These are phyloP conservation scores for Regulus satrapa DNA, from an alignment of 2,113 vertebrate species.

Conservation along the genomic window DNA sequence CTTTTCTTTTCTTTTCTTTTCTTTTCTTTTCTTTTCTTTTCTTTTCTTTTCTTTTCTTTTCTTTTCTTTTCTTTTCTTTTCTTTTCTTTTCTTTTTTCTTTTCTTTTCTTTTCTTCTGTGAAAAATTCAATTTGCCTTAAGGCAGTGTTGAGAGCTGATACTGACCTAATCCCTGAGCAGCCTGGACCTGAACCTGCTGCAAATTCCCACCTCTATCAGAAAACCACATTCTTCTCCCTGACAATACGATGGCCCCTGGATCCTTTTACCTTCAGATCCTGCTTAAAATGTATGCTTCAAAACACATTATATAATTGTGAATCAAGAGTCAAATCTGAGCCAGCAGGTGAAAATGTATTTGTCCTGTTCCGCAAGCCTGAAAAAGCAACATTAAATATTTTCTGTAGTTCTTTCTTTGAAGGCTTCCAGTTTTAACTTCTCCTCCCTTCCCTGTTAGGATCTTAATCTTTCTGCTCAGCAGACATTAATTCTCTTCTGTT, in stretches of 20 bases:
- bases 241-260: not conserved
- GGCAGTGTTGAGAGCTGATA: not conserved
- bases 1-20: no score
- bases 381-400: not conserved
- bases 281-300: not conserved
- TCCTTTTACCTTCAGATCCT: not conserved
- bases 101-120: not conserved
- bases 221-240: slow-evolving; percentile 8
- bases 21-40: not conserved
- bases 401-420: not conserved
- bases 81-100: no score
- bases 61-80: no score
- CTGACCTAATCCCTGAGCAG: slow-evolving; percentile 29
- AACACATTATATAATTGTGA: not conserved
- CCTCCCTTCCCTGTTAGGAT: not conserved
- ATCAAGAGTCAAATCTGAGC: not conserved
- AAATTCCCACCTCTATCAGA: not conserved
- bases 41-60: no score
- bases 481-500: not conserved
- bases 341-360: not conserved
- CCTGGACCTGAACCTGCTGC: not conserved
- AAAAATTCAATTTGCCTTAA: slow-evolving; percentile 24
- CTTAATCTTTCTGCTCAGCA: not conserved
- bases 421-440: not conserved
- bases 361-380: not conserved